Evolutionary conservation across 2,888 invertebrate genomes (phyloP), one percentile per base, ranked within the genome.

Genomic region (Drosophila niveifrons): DNA sequence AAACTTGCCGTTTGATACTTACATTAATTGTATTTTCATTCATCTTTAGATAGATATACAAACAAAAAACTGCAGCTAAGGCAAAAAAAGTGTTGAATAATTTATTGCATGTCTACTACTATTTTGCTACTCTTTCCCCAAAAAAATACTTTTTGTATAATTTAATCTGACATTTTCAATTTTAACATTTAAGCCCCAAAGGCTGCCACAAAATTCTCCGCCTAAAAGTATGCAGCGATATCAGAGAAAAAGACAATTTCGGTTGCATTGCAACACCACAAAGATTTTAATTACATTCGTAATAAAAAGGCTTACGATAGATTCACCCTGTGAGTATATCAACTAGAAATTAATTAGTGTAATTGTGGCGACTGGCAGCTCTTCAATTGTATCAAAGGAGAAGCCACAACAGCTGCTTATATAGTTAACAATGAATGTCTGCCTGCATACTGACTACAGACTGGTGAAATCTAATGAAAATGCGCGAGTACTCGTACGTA

Each of bases 381-480:
- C 31, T 53, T n/a, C 57, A 73, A 48, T 63, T 28, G 15, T 65
- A 58, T 53, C 15, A 41, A 10, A 47, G 56, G 34, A 59, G 41
- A 56, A 43, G 43, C 46, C 52, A 8, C 47, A 51, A 23, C 43
- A 51, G 15, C 47, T 47, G 17, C 53, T 53, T 10, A 13, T 11
- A 17, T 3, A 2, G 18, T 46, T 34, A 28, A 6, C 23, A 41
- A 17, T 28, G 52, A 39, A 51, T 51, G 52, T 44, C 48, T 44
- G 47, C 59, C 48, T 23, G 46, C 44, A 39, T 57, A 62, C 52
- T 61, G 61, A 51, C 61, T 61, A 71, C 58, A 67, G 63, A 56
- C 66, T 62, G 83, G 88, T 82, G 89, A 83, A 83, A 83, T 83
- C 83, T 44, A 67, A 80, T 53, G 69, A 57, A 73, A 73, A 66